Conservation (phyloP, 1,140 invertebrate species). For the Mylabris phalerata region DNA sequence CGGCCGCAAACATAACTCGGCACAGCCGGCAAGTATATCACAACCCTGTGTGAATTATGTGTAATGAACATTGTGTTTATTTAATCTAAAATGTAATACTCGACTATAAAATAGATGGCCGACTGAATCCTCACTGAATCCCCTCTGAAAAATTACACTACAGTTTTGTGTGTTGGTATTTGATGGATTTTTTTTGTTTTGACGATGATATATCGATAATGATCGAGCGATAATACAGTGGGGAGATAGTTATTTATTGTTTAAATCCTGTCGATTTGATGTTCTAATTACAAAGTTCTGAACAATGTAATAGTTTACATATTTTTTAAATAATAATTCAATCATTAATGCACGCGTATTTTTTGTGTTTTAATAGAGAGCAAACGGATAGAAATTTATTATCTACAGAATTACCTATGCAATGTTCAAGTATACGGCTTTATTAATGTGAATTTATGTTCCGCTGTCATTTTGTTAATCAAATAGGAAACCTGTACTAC, state of each 20-base stretch:
- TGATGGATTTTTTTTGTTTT: constrained; percentile 7
- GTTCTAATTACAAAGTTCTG: background rate
- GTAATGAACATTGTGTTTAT: constrained; percentile 22
- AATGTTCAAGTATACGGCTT: constrained; percentile 36
- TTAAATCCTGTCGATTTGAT: constrained; percentile 2
- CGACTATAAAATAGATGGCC: constrained; percentile 10
- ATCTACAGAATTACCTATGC: constrained; percentile 13
- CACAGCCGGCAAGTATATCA: constrained; percentile 34
- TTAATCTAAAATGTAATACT: constrained; percentile 17
- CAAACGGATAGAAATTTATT: no score
- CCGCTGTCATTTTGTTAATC: constrained; percentile 38
- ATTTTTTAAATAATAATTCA: no score
- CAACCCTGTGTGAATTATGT: constrained; percentile 31
- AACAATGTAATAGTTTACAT: background rate
- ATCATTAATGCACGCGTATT: no score
- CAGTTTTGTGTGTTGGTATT: constrained; percentile 4
- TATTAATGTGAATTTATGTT: constrained; percentile 39
- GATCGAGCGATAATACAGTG: constrained; percentile 1
- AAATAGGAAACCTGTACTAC: constrained; percentile 36
- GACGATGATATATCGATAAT: constrained; percentile 1
- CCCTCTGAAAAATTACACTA: constrained; percentile 6
- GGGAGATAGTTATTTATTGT: no score
- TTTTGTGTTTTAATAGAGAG: no score
- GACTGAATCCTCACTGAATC: constrained; percentile 1
- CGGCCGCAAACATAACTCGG: constrained; percentile 33